Evolutionary conservation across 1,140 invertebrate genomes (phyloP).

Genomic region (Heliconius melpomene): DNA sequence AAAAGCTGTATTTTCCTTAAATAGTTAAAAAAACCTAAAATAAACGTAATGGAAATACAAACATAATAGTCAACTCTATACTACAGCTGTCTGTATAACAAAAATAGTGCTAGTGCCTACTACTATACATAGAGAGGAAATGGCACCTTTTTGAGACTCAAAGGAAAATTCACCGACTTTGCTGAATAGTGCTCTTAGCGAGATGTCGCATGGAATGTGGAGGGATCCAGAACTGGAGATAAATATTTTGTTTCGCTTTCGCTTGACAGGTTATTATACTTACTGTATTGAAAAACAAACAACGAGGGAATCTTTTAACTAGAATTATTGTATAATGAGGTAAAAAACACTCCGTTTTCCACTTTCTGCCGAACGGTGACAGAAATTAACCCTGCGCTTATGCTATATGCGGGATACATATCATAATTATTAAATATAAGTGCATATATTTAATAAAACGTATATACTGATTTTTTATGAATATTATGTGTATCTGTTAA

Average conservation of each 20-base stretch:
- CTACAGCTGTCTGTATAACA: neutral
- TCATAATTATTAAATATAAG: neutral
- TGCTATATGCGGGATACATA: no score
- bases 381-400: no score
- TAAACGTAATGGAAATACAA: neutral
- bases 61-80: neutral
- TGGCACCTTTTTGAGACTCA: conserved; percentile 30
- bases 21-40: neutral
- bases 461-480: no score
- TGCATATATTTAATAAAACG: no score
- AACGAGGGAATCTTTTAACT: neutral
- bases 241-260: conserved; percentile 25
- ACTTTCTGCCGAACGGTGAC: no score
- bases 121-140: conserved; percentile 9
- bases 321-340: neutral
- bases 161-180: conserved; percentile 24
- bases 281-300: neutral
- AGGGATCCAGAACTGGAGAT: conserved; percentile 14
- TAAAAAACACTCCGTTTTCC: no score
- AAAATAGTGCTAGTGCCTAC: neutral
- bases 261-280: neutral
- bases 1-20: no score
- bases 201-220: conserved; percentile 14
- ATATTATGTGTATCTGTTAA: no score
- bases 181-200: conserved; percentile 24